Conservation (phyloP, 1,140 invertebrate genomes). For the Camponotus floridanus region DNA sequence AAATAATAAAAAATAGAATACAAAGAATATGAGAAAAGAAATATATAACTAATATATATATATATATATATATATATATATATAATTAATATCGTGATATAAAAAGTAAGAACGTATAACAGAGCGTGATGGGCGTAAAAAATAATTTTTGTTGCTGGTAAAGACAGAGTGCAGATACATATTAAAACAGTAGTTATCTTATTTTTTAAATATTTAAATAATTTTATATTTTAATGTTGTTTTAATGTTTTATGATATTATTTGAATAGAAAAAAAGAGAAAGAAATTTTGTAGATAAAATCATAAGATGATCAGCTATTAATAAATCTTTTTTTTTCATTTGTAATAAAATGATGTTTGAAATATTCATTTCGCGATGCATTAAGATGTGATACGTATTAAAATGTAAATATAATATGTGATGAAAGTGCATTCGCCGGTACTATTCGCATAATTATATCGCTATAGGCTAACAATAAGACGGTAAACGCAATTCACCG, state of each 20-base stretch:
- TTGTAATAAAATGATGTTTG: background rate
- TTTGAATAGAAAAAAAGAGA: too few relatives aligned
- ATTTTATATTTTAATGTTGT: too few relatives aligned
- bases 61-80: background rate
- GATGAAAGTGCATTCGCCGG: slow-evolving; percentile 36
- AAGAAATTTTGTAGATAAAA: too few relatives aligned
- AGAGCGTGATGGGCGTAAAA: background rate
- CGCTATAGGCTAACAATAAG: slow-evolving; percentile 6
- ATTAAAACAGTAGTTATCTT: too few relatives aligned
- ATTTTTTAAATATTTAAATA: too few relatives aligned
- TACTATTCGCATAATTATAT: slow-evolving; percentile 29
- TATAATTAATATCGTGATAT: background rate
- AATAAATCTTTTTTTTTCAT: background rate
- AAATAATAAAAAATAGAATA: too few relatives aligned
- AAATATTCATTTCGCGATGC: background rate
- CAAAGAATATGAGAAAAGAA: background rate
- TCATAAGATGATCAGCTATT: too few relatives aligned
- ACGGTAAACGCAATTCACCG: background rate
- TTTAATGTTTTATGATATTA: too few relatives aligned
- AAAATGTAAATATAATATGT: too few relatives aligned
- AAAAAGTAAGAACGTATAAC: background rate
- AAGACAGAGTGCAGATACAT: background rate
- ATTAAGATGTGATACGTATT: too few relatives aligned
- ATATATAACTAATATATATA: background rate
- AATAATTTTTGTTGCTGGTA: background rate